Base-by-base conservation (phyloP, 2,888 invertebrate species). In the Elysia crispata region DNA sequence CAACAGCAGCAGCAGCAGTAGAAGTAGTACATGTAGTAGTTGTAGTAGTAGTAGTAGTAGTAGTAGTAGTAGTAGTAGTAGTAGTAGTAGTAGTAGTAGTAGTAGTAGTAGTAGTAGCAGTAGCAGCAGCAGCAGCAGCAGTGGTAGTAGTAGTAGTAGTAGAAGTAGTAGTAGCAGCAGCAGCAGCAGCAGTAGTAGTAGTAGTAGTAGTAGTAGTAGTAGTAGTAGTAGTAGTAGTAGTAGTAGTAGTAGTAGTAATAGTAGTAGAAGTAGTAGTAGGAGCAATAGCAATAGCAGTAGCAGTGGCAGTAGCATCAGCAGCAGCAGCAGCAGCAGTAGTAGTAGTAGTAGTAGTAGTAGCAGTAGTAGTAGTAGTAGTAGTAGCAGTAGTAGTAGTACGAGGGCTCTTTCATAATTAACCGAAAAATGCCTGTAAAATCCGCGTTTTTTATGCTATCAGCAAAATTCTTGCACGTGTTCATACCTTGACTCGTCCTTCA, bases 181-280 rank as follows among this genome's bases (percentile, higher is more conserved):
- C 54, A 25, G 73, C 54, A 50, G 73, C 54, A 23, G 54, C 28
- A n/a, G 73, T 73, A 50, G 73, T 73, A 50, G 73, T 73, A 50
- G 73, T 73, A 73, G 73, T 49, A 73, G 73, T 73, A 25, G 73
- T 73, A 50, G 73, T 73, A 31, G 73, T 73, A 73, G 73, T 73
- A 73, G 73, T 73, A 54, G 73, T 73, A 25, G 73, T 73, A 73
- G 73, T 73, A 54, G 73, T 73, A 54, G 73, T 54, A 54, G 73
- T 70, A 70, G 70, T 30, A 70, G 70, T 70, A 70, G 72, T 41
- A 70, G 70, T 70, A 70, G 70, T 70, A 70, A 49, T 70, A 70
- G 70, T 70, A 41, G 70, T 70, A 70, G 70, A 33, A 1, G 72
- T n/a, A n/a, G n/a, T n/a, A n/a, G n/a, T n/a, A n/a, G n/a, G n/a